Evolutionary conservation across 2,797 vertebrate species (phyloP).

Genomic region (Varecia variegata): DNA sequence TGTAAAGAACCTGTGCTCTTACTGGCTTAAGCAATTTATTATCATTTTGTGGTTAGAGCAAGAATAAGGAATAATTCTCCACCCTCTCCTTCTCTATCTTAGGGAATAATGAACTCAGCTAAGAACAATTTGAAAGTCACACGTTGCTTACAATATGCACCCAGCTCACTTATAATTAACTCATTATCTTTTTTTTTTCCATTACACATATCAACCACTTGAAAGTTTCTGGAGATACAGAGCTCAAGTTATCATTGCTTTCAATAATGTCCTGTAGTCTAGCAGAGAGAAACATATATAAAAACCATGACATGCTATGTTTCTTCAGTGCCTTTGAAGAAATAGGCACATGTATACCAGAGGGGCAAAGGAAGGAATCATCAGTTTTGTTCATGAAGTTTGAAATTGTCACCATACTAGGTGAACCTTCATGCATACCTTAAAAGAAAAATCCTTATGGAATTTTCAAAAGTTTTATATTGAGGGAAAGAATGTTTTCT

Average conservation of each 20-base stretch:
- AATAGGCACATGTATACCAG: background rate
- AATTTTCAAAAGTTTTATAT: background rate
- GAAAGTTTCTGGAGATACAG: background rate
- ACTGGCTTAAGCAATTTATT: background rate
- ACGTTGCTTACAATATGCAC: background rate
- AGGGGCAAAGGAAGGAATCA: background rate
- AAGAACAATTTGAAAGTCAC: background rate
- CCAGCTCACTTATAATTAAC: background rate
- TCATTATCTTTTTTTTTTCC: background rate
- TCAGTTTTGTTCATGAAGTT: background rate
- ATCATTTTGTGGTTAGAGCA: background rate
- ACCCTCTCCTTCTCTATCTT: background rate
- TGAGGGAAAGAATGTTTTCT: background rate
- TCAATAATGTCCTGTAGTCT: background rate
- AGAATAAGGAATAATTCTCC: background rate
- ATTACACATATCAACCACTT: background rate
- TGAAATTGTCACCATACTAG: background rate
- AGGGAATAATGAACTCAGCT: background rate
- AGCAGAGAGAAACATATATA: background rate
- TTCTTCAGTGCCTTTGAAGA: background rate
- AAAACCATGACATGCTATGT: background rate
- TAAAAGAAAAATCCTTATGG: background rate
- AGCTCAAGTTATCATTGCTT: background rate
- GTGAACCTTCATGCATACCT: background rate
- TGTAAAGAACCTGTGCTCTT: background rate